Percentiles rank a stretch among this genome's conserved stretches.
These are phyloP conservation scores for Nymphicus hollandicus DNA, from an alignment of 2,113 vertebrate genomes.

Conservation along the genomic window DNA sequence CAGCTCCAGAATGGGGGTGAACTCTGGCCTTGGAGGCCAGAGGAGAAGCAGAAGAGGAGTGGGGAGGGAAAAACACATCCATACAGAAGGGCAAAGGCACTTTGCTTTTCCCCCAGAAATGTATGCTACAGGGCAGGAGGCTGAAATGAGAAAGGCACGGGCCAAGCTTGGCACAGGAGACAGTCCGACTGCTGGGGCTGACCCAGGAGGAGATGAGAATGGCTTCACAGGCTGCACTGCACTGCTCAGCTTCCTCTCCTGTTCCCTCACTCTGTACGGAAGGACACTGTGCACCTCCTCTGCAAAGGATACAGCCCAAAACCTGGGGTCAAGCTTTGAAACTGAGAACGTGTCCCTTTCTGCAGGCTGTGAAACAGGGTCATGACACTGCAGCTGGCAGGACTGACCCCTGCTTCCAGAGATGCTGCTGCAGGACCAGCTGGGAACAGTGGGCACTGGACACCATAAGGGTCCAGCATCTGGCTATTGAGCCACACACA, in stretches of 20 bases:
- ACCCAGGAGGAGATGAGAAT: not conserved
- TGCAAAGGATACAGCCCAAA: not conserved
- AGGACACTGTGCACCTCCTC: not conserved
- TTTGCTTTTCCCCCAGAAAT: not conserved
- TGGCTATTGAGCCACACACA: not conserved
- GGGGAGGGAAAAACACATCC: not conserved
- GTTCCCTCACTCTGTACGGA: not conserved
- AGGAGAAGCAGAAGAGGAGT: not conserved
- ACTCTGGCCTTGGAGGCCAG: not conserved
- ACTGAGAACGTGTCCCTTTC: accelerated
- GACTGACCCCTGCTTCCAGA: not conserved
- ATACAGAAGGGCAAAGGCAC: not conserved
- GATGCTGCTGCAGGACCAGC: not conserved
- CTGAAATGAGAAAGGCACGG: not conserved
- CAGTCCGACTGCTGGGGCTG: accelerated
- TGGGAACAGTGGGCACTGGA: not conserved
- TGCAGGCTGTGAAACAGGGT: not conserved
- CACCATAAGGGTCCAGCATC: accelerated
- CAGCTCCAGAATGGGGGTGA: not conserved
- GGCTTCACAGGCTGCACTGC: not conserved
- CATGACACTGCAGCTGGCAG: not conserved
- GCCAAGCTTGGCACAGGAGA: not conserved
- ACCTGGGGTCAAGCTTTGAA: not conserved
- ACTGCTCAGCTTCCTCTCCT: not conserved
- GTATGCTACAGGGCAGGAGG: not conserved